phyloP scores from a whole-genome alignment of 2,888 invertebrate genomes.

The Synanthedon formicaeformis region DNA sequence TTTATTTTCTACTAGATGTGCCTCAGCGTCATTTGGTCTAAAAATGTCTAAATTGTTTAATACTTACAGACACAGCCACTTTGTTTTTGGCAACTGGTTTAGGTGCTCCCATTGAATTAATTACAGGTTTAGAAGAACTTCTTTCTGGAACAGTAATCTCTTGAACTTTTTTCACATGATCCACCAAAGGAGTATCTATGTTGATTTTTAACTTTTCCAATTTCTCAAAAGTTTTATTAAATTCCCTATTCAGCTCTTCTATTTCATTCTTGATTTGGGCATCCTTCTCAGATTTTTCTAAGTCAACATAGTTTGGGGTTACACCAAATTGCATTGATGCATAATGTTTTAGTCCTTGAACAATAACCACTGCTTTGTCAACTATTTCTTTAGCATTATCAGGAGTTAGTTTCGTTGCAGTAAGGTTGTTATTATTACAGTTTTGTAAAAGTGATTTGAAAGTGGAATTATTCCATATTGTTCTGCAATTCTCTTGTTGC shows the following conservation, averaged over 20 bases:
- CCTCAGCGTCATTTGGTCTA: no score
- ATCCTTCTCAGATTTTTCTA: slow-evolving; percentile 35
- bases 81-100: slow-evolving; percentile 59
- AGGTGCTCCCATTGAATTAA: slow-evolving; percentile 10
- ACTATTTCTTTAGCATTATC: slow-evolving; percentile 48
- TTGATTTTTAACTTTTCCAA: slow-evolving; percentile 21
- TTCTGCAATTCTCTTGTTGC: slow-evolving; percentile 72
- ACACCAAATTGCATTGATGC: slow-evolving; percentile 28
- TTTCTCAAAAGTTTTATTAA: slow-evolving; percentile 52
- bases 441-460: slow-evolving; percentile 57
- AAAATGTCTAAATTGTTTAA: no score
- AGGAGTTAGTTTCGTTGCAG: slow-evolving; percentile 30
- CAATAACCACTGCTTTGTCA: slow-evolving; percentile 77
- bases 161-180: neutral
- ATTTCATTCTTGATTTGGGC: slow-evolving; percentile 42
- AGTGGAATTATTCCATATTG: slow-evolving; percentile 78
- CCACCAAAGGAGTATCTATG: neutral
- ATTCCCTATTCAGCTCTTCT: slow-evolving; percentile 54
- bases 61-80: slow-evolving; percentile 38
- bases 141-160: neutral
- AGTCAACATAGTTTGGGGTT: neutral
- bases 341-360: slow-evolving; percentile 77
- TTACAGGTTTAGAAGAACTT: neutral
- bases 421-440: slow-evolving; percentile 41
- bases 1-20: no score